Percentiles rank a stretch among this genome's conserved stretches.
Conservation (phyloP, 2,113 vertebrate species). For the Procavia capensis region DNA sequence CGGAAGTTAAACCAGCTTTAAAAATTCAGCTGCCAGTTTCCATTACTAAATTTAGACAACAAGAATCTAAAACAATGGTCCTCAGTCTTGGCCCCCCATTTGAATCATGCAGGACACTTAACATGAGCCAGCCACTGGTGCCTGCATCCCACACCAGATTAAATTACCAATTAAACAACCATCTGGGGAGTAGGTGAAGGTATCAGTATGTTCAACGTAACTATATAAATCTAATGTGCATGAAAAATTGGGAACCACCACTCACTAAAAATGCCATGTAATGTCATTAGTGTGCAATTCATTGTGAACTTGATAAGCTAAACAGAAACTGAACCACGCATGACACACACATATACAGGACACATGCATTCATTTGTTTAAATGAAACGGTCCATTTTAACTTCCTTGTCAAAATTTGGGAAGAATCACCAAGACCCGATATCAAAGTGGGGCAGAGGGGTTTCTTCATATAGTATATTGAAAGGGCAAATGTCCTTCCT, state of each 20-base stretch:
- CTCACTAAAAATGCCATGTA: background rate
- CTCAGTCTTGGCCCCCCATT: background rate
- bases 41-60: background rate
- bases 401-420: background rate
- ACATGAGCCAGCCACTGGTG: background rate
- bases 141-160: background rate
- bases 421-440: background rate
- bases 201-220: background rate
- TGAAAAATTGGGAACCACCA: background rate
- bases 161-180: slow-evolving; percentile 30
- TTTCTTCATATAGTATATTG: background rate
- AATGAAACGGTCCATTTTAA: background rate
- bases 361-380: background rate
- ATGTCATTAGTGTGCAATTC: background rate
- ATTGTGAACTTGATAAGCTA: background rate
- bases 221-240: background rate
- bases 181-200: background rate
- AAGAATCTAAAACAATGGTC: background rate
- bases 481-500: background rate
- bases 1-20: background rate
- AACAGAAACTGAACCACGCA: background rate
- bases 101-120: background rate
- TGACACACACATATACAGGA: background rate
- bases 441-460: background rate
- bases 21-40: background rate